These are phyloP conservation scores for Caenorhabditis briggsae DNA, from an alignment of 1,140 invertebrate species.

Conservation along the genomic window DNA sequence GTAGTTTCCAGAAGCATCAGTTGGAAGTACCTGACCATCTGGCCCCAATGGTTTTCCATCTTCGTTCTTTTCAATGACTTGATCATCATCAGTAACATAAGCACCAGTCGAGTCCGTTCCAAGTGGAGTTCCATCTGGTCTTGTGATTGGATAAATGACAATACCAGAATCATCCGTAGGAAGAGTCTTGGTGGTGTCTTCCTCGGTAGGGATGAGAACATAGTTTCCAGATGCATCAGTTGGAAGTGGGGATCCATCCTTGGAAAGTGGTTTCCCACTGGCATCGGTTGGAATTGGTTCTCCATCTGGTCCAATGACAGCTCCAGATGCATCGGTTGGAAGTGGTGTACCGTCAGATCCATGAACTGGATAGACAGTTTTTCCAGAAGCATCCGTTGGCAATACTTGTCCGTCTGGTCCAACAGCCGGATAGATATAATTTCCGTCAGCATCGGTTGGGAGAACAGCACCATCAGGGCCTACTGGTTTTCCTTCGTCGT, in stretches of 20 bases:
- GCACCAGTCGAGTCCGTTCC: conserved; percentile 31
- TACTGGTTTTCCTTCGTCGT: conserved; percentile 52
- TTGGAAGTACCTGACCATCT: conserved; percentile 56
- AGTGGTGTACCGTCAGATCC: conserved; percentile 60
- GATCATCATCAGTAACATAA: conserved; percentile 34
- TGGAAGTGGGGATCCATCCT: conserved; percentile 60
- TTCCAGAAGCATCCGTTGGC: conserved; percentile 43
- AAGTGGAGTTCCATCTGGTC: conserved; percentile 39
- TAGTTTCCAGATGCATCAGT: conserved; percentile 64
- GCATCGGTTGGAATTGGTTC: conserved; percentile 54
- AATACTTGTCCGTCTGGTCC: conserved; percentile 33
- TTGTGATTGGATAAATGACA: conserved; percentile 19
- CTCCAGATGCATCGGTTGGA: conserved; percentile 62
- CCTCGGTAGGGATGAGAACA: conserved; percentile 43
- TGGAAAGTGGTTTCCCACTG: conserved; percentile 22
- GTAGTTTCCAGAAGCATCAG: conserved; percentile 36
- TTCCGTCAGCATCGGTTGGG: conserved; percentile 60
- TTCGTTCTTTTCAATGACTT: conserved; percentile 50
- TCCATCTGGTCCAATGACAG: conserved; percentile 45
- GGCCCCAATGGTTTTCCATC: conserved; percentile 60
- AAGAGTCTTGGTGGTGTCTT: background rate
- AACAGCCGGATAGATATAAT: conserved; percentile 56
- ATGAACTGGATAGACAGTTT: background rate
- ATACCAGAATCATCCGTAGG: conserved; percentile 56
- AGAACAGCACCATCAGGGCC: conserved; percentile 46